phyloP scores from a whole-genome alignment of 2,888 invertebrate genomes.

The Cryptosula pallasiana region DNA sequence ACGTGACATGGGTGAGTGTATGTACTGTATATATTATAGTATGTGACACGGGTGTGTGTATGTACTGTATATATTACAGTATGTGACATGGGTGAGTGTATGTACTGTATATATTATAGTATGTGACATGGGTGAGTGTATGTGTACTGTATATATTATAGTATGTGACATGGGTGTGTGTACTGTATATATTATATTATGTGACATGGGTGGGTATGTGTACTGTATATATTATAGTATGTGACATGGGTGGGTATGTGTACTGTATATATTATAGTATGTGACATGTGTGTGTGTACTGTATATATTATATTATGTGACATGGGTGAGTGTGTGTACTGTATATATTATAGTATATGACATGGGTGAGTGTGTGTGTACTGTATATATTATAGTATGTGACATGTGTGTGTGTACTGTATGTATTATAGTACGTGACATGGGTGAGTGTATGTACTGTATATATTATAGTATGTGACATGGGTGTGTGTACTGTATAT shows the following conservation, averaged over 20 bases:
- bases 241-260: conserved; percentile 62
- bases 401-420: conserved; percentile 63
- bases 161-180: conserved; percentile 63
- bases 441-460: conserved; percentile 56
- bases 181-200: conserved; percentile 31
- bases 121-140: conserved; percentile 63
- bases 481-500: too few species aligned
- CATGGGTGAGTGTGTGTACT: conserved; percentile 59
- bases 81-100: conserved; percentile 63
- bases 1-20: conserved; percentile 63
- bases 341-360: conserved; percentile 55
- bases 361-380: conserved; percentile 60
- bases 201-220: conserved; percentile 62
- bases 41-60: conserved; percentile 62
- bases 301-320: conserved; percentile 51
- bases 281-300: conserved; percentile 64
- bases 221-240: conserved; percentile 32
- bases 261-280: conserved; percentile 32
- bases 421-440: conserved; percentile 56
- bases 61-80: conserved; percentile 28
- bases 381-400: conserved; percentile 46
- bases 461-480: too few species aligned
- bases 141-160: not conserved
- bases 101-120: conserved; percentile 28
- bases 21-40: conserved; percentile 28